Evolutionary conservation across 2,888 invertebrate genomes (phyloP).

Genomic region (Tipula confusa): DNA sequence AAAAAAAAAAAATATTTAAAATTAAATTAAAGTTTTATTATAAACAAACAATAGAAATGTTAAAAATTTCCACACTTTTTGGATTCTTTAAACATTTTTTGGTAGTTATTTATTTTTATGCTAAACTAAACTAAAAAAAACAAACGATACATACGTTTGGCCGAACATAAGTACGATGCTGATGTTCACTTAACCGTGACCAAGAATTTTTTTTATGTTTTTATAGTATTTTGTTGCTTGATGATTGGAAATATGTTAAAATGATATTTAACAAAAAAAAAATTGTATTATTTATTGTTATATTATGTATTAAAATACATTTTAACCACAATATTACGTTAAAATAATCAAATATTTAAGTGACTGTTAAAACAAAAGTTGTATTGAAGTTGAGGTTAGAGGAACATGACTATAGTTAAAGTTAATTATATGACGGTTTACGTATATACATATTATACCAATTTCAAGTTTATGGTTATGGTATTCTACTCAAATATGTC

Average conservation of each 20-base stretch:
- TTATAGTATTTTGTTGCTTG: background rate
- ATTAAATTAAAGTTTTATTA: background rate
- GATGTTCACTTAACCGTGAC: background rate
- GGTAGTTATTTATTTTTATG: background rate
- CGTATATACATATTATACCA: too few relatives aligned
- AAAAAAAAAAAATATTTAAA: background rate
- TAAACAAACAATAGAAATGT: slow-evolving; percentile 4
- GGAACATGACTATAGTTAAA: slow-evolving; percentile 6
- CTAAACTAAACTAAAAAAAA: background rate
- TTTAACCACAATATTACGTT: background rate
- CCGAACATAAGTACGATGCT: background rate
- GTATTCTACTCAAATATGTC: background rate
- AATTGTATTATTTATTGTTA: background rate
- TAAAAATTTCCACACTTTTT: slow-evolving; percentile 12
- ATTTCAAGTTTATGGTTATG: slow-evolving; percentile 9
- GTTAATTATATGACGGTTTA: background rate
- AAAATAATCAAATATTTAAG: background rate
- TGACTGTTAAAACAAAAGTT: background rate
- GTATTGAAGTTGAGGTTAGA: background rate
- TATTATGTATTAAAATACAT: background rate
- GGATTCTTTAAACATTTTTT: background rate
- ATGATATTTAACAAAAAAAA: background rate
- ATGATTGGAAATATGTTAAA: slow-evolving; percentile 14
- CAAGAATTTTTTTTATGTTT: background rate
- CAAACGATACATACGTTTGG: background rate